Evolutionary conservation across 1,140 invertebrate species (phyloP).

Genomic region (Drosophila tropicalis): DNA sequence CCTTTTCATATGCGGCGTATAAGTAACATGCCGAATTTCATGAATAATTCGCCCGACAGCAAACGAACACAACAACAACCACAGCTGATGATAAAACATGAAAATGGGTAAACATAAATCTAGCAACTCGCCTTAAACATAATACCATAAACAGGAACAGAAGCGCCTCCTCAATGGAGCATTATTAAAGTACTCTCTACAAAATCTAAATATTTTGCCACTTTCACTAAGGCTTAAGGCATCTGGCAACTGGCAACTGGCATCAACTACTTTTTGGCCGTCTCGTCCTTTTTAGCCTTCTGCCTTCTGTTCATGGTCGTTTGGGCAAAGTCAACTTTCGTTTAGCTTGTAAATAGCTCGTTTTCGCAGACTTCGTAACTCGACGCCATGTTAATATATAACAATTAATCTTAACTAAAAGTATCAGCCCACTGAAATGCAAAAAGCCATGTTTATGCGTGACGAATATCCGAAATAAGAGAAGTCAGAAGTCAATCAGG

Average conservation of each 20-base stretch:
- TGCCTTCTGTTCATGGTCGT: constrained; percentile 40
- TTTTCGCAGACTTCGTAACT: constrained; percentile 82
- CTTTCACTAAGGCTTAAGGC: constrained; percentile 39
- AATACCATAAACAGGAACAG: constrained; percentile 46
- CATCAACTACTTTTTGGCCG: constrained; percentile 9
- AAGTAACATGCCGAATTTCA: constrained; percentile 68
- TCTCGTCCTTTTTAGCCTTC: constrained; percentile 26
- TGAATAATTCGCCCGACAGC: constrained; percentile 68
- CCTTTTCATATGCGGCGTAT: constrained; percentile 76
- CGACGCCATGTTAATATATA: constrained; percentile 82
- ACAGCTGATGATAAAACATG: constrained; percentile 79
- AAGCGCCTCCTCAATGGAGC: constrained; percentile 52
- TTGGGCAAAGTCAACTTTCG: constrained; percentile 79
- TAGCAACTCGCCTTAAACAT: constrained; percentile 51
- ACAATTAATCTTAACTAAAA: constrained; percentile 82
- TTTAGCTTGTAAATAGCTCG: constrained; percentile 83
- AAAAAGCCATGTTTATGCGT: constrained; percentile 33
- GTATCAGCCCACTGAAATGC: constrained; percentile 52
- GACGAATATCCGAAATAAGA: too few relatives aligned
- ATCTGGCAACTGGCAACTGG: constrained; percentile 13
- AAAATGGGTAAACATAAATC: constrained; percentile 79
- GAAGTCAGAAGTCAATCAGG: not conserved
- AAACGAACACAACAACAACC: constrained; percentile 24
- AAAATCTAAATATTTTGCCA: constrained; percentile 22
- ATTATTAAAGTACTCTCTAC: constrained; percentile 47